A percentile compares a stretch with the other conserved stretches of the same genome.
These are phyloP conservation scores for Anarsia innoxiella DNA, from an alignment of 2,888 invertebrate genomes.

Conservation along the genomic window DNA sequence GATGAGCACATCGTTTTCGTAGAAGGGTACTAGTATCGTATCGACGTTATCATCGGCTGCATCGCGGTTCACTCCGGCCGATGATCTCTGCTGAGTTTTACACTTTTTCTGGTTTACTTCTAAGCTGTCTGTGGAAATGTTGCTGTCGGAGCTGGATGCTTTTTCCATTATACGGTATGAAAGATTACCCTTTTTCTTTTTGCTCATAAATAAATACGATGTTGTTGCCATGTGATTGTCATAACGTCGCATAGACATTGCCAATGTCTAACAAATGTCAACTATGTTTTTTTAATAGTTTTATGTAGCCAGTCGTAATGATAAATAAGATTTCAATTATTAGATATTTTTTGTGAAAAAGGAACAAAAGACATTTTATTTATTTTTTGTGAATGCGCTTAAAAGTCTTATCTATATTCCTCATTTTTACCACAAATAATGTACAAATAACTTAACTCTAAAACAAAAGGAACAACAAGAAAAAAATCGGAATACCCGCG, in stretches of 20 bases:
- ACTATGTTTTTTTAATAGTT: no score
- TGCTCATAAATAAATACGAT: conserved; percentile 46
- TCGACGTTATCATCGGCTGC: conserved; percentile 44
- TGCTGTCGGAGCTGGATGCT: conserved; percentile 41
- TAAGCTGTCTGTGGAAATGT: conserved; percentile 58
- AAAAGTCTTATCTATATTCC: no score
- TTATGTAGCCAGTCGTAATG: no score
- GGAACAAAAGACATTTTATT: no score
- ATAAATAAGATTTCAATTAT: no score
- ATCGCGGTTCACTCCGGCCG: conserved; percentile 21
- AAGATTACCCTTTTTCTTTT: conserved; percentile 35
- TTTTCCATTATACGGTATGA: conserved; percentile 41
- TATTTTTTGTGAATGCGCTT: no score
- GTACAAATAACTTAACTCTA: no score
- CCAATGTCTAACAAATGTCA: background rate
- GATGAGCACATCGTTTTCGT: conserved; percentile 63
- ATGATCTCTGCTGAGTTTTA: conserved; percentile 36
- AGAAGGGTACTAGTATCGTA: conserved; percentile 64
- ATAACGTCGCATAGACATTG: conserved; percentile 31
- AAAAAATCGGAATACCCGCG: no score
- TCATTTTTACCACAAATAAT: no score
- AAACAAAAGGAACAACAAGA: no score
- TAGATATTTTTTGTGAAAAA: no score
- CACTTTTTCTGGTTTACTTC: conserved; percentile 30
- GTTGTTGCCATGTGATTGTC: conserved; percentile 40